Base-by-base conservation (phyloP, 2,888 invertebrate genomes). In the Scaptomyza caliginosa region DNA sequence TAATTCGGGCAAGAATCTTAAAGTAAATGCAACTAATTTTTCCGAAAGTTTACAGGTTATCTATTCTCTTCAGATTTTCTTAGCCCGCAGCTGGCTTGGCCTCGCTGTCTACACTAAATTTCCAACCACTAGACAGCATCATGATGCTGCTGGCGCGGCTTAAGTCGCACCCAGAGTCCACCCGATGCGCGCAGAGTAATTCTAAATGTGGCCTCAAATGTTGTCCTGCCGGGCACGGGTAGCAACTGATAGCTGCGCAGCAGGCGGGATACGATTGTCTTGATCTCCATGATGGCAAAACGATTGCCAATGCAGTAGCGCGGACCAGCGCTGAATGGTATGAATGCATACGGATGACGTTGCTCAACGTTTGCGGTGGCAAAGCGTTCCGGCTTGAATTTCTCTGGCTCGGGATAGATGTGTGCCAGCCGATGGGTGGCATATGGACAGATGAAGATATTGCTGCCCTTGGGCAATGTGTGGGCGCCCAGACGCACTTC, bases 301-400 rank as follows among this genome's bases (percentile, higher is more conserved):
- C 93, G 93, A 81, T 93, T 91, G 57, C 94, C 94, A 91, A 90
- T 91, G 62, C 91, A 92, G 59, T 93, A 93, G 50, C 94, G 92
- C 0, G 93, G 93, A 0, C 94, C 94, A 0, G 93, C 92, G 75
- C 93, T 93, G 67, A 94, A 94, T 0, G 94, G 93, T 36, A 94
- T 86, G 62, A 92, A 94, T 0, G 93, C 92, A 67, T 92, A 94
- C 0, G 93, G 93, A 89, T 93, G 92, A 32, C 93, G 90, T 59
- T 92, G 89, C 70, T 92, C 91, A 0, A 90, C 80, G 55, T 93
- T 92, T 68, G 93, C 92, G 0, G 92, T 75, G n/a, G 91, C 90
- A 75, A 94, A 94, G 23, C 94, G 91, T 52, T 93, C 93, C 0
- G 94, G 94, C 67, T 92, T 91, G 68, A 93, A 94, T 54, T 90